A percentile compares a stretch with the other conserved stretches of the same genome.
These are phyloP conservation scores for Cephalopterus ornatus DNA, from an alignment of 2,113 vertebrate genomes.

Conservation along the genomic window DNA sequence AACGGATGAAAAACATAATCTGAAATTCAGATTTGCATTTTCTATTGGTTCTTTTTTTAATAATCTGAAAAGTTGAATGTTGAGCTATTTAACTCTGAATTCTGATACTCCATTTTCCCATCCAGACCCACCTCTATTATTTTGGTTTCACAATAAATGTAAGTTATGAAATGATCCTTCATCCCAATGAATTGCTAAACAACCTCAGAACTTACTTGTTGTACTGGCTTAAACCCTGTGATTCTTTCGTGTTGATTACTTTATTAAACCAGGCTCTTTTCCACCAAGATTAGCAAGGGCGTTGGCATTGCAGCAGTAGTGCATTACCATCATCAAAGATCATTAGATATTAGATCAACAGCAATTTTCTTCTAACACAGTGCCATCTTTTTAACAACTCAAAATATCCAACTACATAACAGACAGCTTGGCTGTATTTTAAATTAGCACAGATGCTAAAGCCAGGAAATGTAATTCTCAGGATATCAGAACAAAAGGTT, in stretches of 20 bases:
- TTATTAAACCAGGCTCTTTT: neutral
- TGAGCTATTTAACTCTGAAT: neutral
- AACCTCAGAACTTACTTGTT: neutral
- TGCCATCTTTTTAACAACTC: slow-evolving; percentile 40
- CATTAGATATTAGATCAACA: slow-evolving; percentile 5
- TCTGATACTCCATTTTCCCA: neutral
- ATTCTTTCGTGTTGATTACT: neutral
- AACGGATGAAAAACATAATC: slow-evolving; percentile 5
- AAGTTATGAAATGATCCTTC: neutral
- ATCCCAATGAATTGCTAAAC: neutral
- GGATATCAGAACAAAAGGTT: slow-evolving; percentile 65
- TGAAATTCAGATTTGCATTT: neutral
- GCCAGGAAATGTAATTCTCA: slow-evolving; percentile 57
- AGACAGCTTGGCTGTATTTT: slow-evolving; percentile 54
- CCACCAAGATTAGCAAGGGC: neutral
- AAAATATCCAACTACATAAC: slow-evolving; percentile 39
- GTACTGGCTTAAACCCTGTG: neutral
- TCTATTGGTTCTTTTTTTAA: neutral
- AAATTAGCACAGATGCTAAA: slow-evolving; percentile 59
- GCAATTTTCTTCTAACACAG: neutral
- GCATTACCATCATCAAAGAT: neutral
- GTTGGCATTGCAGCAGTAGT: neutral
- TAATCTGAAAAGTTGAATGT: neutral
- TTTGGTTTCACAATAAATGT: neutral
- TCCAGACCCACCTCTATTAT: neutral